Evolutionary conservation across 2,113 vertebrate genomes (phyloP).

Genomic region (Cynocephalus volans): DNA sequence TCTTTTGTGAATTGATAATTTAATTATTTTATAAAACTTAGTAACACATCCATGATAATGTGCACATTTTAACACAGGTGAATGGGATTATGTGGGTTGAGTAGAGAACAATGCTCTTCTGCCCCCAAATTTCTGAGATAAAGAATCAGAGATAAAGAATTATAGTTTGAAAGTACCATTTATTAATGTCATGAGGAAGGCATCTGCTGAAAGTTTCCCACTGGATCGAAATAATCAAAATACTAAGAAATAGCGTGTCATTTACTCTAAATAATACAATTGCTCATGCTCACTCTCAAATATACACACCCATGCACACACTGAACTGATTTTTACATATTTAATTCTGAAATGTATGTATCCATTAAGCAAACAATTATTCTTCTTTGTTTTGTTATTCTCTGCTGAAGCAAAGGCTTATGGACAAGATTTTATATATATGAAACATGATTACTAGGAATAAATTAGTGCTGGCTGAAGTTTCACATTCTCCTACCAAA

Average conservation of each 20-base stretch:
- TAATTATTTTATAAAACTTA: background rate
- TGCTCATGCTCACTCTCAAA: background rate
- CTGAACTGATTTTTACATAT: background rate
- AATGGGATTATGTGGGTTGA: background rate
- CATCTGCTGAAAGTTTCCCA: background rate
- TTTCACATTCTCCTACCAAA: background rate
- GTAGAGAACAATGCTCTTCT: background rate
- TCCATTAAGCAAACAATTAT: background rate
- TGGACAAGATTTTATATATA: background rate
- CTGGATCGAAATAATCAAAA: background rate
- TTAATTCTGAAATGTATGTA: background rate
- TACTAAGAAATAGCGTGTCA: background rate
- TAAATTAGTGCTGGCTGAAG: background rate
- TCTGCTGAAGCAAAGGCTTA: background rate
- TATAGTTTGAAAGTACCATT: background rate
- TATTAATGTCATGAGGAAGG: background rate
- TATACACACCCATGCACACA: background rate
- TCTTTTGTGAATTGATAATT: background rate
- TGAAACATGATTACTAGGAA: background rate
- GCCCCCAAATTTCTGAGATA: background rate
- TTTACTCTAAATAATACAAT: background rate
- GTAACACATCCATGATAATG: background rate
- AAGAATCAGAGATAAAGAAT: background rate
- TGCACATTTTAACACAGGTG: background rate
- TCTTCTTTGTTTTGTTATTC: conserved; percentile 6